Base-by-base conservation (phyloP, 2,797 vertebrate species). In the Crenuchus spilurus region DNA sequence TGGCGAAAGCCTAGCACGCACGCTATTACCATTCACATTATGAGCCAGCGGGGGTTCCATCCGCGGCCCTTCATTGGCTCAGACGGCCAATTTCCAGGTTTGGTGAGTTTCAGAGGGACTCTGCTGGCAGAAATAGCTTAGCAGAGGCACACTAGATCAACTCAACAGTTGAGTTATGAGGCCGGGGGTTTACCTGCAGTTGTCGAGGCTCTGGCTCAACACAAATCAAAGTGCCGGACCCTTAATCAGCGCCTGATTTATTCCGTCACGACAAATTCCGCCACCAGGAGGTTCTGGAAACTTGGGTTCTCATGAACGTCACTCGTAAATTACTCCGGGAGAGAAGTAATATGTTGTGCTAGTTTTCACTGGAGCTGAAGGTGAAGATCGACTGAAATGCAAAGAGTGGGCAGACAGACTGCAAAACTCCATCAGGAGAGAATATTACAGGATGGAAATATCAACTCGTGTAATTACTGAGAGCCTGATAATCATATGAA, bases 21-120 rank as follows among this genome's bases (percentile, higher is more conserved):
- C 78, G 84, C 83, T 84, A 90, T 88, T 88, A 85, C 88, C 86
- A 85, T 86, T 83, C 88, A 82, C 87, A 87, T 92, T 87, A 90
- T 82, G 78, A 44, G 87, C 78, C 90, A 87, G 89, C 87, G 52
- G 89, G 90, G 86, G 83, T 88, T 86, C 88, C 65, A 54, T 75
- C 70, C 20, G 37, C 48, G 55, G n/a, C 13, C 48, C 20, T 20
- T 62, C 70, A 71, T 55, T 57, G 55, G 58, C 49, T 49, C 42
- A 81, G 82, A 82, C 82, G 80, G 87, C 85, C 83, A 72, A 54
- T 72, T 44, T 58, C 69, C 37, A 44, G 22, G 46, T 49, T 42
- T n/a, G 39, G 54, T 51, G 60, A 49, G 60, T 30, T 57, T 39
- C 5, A 7, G 41, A 14, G 26, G 54, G 42, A 9, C 2, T 28